Base-by-base conservation (phyloP, 1,140 invertebrate species). In the Drosophila mayri region DNA sequence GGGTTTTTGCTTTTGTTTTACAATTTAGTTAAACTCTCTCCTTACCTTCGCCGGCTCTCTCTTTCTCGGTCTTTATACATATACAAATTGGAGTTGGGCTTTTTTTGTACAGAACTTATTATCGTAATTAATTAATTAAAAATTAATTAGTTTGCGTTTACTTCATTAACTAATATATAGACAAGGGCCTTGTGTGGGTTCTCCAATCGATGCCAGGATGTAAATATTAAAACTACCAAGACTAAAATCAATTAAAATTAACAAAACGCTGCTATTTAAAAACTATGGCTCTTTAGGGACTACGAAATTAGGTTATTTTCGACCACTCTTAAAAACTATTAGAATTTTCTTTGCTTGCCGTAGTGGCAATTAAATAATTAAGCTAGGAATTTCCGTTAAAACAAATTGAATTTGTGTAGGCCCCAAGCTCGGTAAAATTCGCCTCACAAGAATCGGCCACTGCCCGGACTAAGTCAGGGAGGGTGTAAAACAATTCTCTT, bases 21-120 rank as follows among this genome's bases (percentile, higher is more conserved):
- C 66, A 76, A 47, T 77, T 70, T 77, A 70, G 57, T 57, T 68
- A 58, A 78, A 78, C 63, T 76, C 64, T 58, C 50, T 77, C 50
- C 63, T 58, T 57, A 41, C 32, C 68, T 20, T 64, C 32, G 46
- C 54, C 46, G 54, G 12, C 18, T 37, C 28, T 50, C 32, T 37
- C 32, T n/a, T 37, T 60, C 58, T 77, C 50, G 49, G 49, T 55
- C 43, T 68, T 88, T 90, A 67, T 84, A 84, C 81, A 90, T 90
- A 75, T 90, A 81, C 64, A 90, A 84, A 88, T 88, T 88, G 85
- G 84, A 90, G 84, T 90, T 81, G 80, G 85, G 68, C 85, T 88
- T 55, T 22, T 46, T 55, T 88, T 88, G 84, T 88, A 88, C 84
- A 88, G 65, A 90, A 77, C 79, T 81, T 80, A 58, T 63, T 40